A percentile compares a stretch with the other conserved stretches of the same genome.
Evolutionary conservation across 2,888 invertebrate species (phyloP).

Genomic region (Perithous albicinctus): DNA sequence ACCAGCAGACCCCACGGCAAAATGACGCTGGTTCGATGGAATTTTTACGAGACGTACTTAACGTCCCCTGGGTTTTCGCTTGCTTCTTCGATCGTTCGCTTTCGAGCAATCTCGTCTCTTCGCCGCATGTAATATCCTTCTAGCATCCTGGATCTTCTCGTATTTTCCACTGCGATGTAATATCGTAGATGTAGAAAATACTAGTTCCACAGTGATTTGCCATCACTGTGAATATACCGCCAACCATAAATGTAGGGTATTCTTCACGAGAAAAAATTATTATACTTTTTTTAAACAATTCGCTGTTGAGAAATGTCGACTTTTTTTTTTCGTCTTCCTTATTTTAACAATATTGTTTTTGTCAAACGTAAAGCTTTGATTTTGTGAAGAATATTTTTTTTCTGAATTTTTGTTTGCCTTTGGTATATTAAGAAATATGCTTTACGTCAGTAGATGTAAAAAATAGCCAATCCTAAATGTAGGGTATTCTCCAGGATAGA

Average conservation of each 20-base stretch:
- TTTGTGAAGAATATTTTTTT: too few species aligned
- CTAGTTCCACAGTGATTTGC: not conserved
- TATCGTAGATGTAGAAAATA: not conserved
- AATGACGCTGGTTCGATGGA: slow-evolving; percentile 83
- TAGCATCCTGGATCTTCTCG: slow-evolving; percentile 35
- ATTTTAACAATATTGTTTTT: too few species aligned
- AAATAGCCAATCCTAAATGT: too few species aligned
- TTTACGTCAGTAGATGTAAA: too few species aligned
- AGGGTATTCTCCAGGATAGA: too few species aligned
- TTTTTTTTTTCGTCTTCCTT: too few species aligned
- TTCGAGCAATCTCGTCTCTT: slow-evolving; percentile 66
- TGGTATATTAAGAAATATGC: too few species aligned
- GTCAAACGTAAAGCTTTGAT: too few species aligned
- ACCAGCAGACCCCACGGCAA: slow-evolving; percentile 83
- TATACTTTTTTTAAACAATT: too few species aligned
- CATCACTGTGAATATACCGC: not conserved
- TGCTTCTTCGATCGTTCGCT: slow-evolving; percentile 36
- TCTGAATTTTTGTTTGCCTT: too few species aligned
- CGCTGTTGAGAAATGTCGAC: too few species aligned
- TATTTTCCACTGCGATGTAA: not conserved
- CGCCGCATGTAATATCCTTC: slow-evolving; percentile 36
- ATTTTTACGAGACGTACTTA: slow-evolving; percentile 84
- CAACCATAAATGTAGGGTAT: not conserved
- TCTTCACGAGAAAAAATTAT: too few species aligned
- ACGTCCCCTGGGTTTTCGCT: slow-evolving; percentile 75